Percentiles rank a stretch among this genome's conserved stretches.
Evolutionary conservation across 2,113 vertebrate species (phyloP).

Genomic region (Mirounga angustirostris): DNA sequence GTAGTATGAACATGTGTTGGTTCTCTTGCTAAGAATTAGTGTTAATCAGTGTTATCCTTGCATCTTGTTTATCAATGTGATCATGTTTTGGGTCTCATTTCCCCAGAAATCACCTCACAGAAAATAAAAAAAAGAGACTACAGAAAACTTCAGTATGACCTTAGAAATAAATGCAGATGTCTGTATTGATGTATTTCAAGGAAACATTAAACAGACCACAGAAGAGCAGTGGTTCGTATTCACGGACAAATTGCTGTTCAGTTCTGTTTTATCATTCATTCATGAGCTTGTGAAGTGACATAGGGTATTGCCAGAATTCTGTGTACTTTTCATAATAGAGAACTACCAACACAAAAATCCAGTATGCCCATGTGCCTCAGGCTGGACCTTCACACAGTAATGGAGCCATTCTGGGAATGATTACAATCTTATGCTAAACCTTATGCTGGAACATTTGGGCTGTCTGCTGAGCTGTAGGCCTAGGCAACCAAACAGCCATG

Average conservation of each 20-base stretch:
- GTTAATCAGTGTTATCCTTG: slow-evolving; percentile 21
- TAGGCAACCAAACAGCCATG: not conserved
- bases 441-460: not conserved
- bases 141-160: not conserved
- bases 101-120: not conserved
- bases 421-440: not conserved
- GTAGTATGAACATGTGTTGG: not conserved
- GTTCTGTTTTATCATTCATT: slow-evolving; percentile 28
- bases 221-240: not conserved
- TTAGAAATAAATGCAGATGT: slow-evolving; percentile 43
- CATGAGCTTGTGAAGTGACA: not conserved
- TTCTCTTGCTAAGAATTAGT: slow-evolving; percentile 38
- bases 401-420: not conserved
- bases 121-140: not conserved
- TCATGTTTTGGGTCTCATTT: not conserved
- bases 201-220: not conserved
- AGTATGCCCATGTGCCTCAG: not conserved
- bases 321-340: not conserved
- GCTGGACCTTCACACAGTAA: not conserved
- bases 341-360: not conserved
- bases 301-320: not conserved
- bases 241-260: not conserved
- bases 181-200: slow-evolving; percentile 47
- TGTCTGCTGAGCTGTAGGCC: not conserved
- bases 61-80: not conserved